phyloP scores from a whole-genome alignment of 2,113 vertebrate species.

The Tragelaphus imberbis region DNA sequence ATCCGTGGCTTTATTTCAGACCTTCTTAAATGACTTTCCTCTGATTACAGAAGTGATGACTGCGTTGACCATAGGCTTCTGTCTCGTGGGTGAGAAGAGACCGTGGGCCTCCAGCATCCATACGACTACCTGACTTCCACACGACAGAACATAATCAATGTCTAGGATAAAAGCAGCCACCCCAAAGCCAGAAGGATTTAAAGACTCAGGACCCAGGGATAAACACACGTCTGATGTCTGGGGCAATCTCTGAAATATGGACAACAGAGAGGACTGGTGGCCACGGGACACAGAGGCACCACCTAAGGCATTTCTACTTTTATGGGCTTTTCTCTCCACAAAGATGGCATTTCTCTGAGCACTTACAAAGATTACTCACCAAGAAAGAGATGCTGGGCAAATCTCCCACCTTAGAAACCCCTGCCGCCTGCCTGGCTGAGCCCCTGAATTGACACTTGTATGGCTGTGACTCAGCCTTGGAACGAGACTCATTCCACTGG shows the following conservation, averaged over 20 bases:
- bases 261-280: not conserved
- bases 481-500: fast-evolving
- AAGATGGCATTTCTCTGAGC: not conserved
- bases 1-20: not conserved
- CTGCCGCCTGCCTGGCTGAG: not conserved
- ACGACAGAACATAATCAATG: not conserved
- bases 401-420: not conserved
- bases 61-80: not conserved
- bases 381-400: not conserved
- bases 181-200: not conserved
- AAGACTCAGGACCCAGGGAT: not conserved
- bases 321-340: not conserved
- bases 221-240: fast-evolving
- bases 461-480: not conserved
- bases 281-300: fast-evolving
- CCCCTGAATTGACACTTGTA: fast-evolving
- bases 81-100: not conserved
- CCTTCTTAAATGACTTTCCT: not conserved
- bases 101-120: not conserved
- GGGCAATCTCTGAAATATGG: not conserved
- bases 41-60: not conserved
- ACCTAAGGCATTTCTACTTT: not conserved
- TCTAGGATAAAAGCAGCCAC: not conserved
- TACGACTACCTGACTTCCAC: not conserved
- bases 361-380: not conserved